Conservation (phyloP, 1,140 invertebrate genomes). For the Brachionus asplanchnoidis region DNA sequence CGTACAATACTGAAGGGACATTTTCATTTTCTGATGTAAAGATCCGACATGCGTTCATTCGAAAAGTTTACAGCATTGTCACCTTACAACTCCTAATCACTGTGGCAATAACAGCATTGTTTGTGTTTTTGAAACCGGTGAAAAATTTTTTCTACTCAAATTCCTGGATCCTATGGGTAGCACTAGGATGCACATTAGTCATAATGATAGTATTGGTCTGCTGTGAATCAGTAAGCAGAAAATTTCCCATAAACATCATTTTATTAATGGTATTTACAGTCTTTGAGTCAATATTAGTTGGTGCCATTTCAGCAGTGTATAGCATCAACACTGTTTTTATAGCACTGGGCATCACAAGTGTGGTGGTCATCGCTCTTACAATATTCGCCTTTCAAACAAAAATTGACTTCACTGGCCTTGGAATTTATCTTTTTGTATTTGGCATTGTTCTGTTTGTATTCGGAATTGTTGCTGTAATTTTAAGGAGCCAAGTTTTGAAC, state of each 20-base stretch:
- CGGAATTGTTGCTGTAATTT: slow-evolving; percentile 71
- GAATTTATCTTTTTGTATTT: slow-evolving; percentile 71
- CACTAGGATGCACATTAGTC: neutral
- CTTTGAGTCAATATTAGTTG: slow-evolving; percentile 44
- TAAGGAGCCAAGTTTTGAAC: slow-evolving; percentile 57
- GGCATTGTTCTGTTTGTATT: slow-evolving; percentile 74
- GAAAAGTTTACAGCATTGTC: slow-evolving; percentile 77
- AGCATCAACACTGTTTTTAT: slow-evolving; percentile 63
- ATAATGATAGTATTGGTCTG: slow-evolving; percentile 75
- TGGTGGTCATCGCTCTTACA: slow-evolving; percentile 73
- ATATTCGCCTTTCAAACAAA: slow-evolving; percentile 92
- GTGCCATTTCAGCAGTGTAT: slow-evolving; percentile 45
- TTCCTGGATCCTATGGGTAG: slow-evolving; percentile 44
- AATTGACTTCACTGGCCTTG: slow-evolving; percentile 75
- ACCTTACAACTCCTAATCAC: slow-evolving; percentile 74
- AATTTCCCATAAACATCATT: slow-evolving; percentile 80
- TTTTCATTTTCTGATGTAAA: slow-evolving; percentile 25
- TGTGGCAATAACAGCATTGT: slow-evolving; percentile 69
- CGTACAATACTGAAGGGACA: neutral
- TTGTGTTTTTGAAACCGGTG: slow-evolving; percentile 64
- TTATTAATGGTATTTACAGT: slow-evolving; percentile 73
- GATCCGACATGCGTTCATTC: slow-evolving; percentile 54
- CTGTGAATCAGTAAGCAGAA: slow-evolving; percentile 73
- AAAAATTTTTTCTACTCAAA: slow-evolving; percentile 47
- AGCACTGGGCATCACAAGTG: slow-evolving; percentile 74